Conservation (phyloP, 37 sponge, comb jelly and placozoan genomes). For the Bolinopsis microptera region DNA sequence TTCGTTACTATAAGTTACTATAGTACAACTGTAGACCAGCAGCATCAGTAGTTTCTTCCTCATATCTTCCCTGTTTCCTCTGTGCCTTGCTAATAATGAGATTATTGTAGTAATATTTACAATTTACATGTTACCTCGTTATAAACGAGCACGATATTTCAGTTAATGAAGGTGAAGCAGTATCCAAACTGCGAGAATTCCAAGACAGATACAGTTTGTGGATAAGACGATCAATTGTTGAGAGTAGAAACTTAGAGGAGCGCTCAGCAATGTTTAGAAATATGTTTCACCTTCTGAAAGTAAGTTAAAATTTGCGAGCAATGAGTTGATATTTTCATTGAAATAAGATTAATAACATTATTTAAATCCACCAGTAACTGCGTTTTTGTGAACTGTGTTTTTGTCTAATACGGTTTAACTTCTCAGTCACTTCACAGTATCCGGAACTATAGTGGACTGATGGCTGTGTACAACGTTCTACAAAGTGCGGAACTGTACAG, state of each 20-base stretch:
- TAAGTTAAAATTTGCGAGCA: neutral
- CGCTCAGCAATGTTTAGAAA: neutral
- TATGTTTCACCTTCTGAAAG: neutral
- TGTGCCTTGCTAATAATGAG: no score
- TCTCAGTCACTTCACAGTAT: neutral
- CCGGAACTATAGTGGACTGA: constrained; percentile 29
- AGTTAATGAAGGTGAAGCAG: neutral
- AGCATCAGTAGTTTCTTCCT: no score
- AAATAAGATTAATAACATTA: no score
- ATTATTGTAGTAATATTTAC: no score
- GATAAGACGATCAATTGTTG: constrained; percentile 18
- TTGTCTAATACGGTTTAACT: neutral
- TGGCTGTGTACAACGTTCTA: constrained; percentile 29
- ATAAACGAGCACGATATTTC: neutral
- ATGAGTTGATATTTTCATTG: no score
- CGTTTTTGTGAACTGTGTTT: no score
- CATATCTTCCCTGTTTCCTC: no score
- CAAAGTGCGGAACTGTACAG: constrained; percentile 9
- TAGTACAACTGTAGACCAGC: no score
- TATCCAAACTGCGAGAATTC: neutral
- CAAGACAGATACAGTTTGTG: constrained; percentile 34
- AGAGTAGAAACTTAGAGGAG: neutral
- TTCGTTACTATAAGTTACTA: no score
- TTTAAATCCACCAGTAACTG: no score
- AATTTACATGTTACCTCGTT: no score